Evolutionary conservation across 2,113 vertebrate species (phyloP).

Genomic region (Hippocampus guttulatus): DNA sequence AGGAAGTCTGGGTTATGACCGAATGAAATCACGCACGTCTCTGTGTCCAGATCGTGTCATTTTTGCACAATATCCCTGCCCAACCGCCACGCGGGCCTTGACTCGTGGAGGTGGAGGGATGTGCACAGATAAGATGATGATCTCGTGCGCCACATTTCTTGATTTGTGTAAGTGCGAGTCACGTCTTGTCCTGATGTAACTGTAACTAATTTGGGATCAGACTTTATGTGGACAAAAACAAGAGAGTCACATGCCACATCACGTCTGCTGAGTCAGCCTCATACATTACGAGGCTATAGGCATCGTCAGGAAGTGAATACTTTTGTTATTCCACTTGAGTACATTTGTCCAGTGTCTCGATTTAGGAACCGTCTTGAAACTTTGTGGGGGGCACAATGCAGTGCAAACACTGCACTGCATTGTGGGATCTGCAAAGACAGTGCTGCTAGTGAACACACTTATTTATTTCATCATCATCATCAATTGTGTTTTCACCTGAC

Average conservation of each 20-base stretch:
- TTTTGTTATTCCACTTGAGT: too few relatives aligned
- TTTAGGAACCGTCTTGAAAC: too few relatives aligned
- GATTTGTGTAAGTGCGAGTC: neutral
- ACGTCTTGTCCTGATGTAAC: neutral
- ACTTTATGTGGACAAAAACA: neutral
- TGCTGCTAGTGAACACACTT: too few relatives aligned
- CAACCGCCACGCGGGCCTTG: constrained; percentile 25
- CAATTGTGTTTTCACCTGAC: too few relatives aligned
- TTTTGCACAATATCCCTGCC: constrained; percentile 18
- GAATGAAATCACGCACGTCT: neutral
- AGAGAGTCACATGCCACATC: neutral
- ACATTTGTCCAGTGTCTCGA: too few relatives aligned
- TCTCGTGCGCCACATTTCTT: neutral
- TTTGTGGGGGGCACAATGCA: too few relatives aligned
- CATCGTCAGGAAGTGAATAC: too few relatives aligned
- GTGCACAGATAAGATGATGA: neutral
- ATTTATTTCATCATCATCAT: too few relatives aligned
- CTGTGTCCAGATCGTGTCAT: neutral
- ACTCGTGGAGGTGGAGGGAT: constrained; percentile 22
- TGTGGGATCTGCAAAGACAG: too few relatives aligned
- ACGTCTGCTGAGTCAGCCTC: neutral
- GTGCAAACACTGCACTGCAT: too few relatives aligned
- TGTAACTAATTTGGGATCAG: neutral
- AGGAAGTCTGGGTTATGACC: neutral
- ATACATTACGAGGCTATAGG: neutral